phyloP scores from a whole-genome alignment of 2,888 invertebrate species.

The Helleia helle region DNA sequence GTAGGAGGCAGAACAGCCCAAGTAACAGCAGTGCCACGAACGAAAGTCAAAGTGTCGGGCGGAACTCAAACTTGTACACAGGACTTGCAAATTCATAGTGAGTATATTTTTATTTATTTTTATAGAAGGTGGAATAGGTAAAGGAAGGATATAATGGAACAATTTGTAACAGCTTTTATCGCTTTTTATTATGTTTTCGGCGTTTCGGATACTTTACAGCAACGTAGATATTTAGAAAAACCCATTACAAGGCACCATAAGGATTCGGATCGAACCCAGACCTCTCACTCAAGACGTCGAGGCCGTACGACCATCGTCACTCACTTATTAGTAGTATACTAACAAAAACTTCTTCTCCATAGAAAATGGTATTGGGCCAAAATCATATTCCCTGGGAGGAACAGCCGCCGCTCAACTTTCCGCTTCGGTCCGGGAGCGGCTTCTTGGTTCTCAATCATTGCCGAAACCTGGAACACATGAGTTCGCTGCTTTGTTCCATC shows the following conservation, averaged over 20 bases:
- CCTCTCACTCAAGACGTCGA: too few species aligned
- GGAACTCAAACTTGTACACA: slow-evolving; percentile 91
- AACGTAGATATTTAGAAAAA: too few species aligned
- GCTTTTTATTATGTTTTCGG: too few species aligned
- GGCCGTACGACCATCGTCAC: too few species aligned
- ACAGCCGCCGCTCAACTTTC: slow-evolving; percentile 90
- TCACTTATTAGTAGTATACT: too few species aligned
- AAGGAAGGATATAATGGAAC: too few species aligned
- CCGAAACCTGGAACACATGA: slow-evolving; percentile 85
- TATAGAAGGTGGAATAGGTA: too few species aligned
- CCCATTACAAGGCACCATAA: too few species aligned
- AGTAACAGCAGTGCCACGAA: slow-evolving; percentile 88
- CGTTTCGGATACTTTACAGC: too few species aligned
- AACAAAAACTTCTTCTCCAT: slow-evolving; percentile 22
- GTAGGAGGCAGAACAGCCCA: slow-evolving; percentile 80
- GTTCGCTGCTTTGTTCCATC: slow-evolving; percentile 77
- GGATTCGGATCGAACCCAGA: too few species aligned
- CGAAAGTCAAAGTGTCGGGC: slow-evolving; percentile 91
- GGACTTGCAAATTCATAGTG: slow-evolving; percentile 81
- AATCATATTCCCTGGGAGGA: slow-evolving; percentile 89
- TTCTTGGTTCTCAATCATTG: slow-evolving; percentile 89
- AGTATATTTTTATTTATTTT: slow-evolving; percentile 28
- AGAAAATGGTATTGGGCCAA: slow-evolving; percentile 85
- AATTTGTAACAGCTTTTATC: too few species aligned
- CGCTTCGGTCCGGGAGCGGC: slow-evolving; percentile 87